Evolutionary conservation across 2,113 vertebrate species (phyloP).

Genomic region (Probosciger aterrimus): DNA sequence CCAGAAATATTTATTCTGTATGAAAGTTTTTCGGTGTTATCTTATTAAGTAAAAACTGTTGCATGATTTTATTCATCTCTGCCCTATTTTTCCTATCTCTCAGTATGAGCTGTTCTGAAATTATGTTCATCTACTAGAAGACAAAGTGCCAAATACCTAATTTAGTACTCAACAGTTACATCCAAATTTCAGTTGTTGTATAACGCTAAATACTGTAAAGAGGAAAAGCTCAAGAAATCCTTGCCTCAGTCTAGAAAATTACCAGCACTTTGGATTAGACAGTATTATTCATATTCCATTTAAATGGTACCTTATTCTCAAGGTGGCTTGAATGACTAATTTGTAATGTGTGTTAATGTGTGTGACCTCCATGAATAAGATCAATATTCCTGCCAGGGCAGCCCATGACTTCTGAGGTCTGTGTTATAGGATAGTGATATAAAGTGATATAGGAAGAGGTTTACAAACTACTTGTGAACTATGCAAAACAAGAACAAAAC

Average conservation of each 20-base stretch:
- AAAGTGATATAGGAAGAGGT: neutral
- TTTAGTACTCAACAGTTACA: conserved; percentile 36
- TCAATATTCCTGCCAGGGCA: neutral
- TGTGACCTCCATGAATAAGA: neutral
- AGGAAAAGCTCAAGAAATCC: neutral
- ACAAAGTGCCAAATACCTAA: conserved; percentile 55
- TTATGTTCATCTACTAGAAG: conserved; percentile 42
- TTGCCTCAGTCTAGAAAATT: neutral
- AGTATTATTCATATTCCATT: neutral
- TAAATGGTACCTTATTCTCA: neutral
- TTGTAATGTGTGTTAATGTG: neutral
- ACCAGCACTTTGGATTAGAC: neutral
- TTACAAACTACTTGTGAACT: neutral
- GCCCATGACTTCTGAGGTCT: neutral
- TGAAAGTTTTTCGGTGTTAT: neutral
- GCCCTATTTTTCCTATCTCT: conserved; percentile 25
- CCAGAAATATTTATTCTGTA: neutral
- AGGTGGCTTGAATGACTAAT: neutral
- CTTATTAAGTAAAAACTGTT: conserved; percentile 52
- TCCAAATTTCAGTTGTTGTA: conserved; percentile 50
- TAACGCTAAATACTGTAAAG: conserved; percentile 27
- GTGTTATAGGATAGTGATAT: too few relatives aligned
- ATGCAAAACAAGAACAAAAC: neutral
- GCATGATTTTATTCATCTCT: neutral
- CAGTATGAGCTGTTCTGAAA: conserved; percentile 57